A percentile compares a stretch with the other conserved stretches of the same genome.
phyloP scores from a whole-genome alignment of 92 coral and sea anemone species.

The Palythoa grandiflora region DNA sequence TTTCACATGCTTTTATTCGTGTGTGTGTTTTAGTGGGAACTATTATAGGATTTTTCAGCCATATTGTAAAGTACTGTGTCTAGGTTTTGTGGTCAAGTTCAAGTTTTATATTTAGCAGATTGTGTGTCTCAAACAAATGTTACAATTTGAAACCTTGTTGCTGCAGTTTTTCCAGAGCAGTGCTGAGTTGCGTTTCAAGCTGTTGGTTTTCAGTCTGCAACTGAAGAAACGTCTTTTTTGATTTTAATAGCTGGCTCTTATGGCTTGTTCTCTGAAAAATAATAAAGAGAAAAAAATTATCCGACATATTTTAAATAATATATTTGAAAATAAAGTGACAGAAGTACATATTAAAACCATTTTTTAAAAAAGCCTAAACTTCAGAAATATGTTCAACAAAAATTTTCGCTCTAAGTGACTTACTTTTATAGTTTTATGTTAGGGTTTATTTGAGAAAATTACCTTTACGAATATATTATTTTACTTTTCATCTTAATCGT shows the following conservation, averaged over 20 bases:
- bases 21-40: not conserved
- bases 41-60: not conserved
- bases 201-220: constrained; percentile 10
- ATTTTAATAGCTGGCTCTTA: not conserved
- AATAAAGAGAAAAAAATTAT: not conserved
- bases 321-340: no score
- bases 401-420: no score
- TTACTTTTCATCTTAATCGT: not conserved
- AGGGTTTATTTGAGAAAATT: no score
- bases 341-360: no score
- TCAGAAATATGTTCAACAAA: no score
- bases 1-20: not conserved
- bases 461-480: no score
- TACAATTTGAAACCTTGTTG: not conserved
- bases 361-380: no score
- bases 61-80: not conserved
- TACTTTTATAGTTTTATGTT: no score
- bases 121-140: not conserved
- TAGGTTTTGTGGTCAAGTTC: not conserved
- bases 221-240: not conserved
- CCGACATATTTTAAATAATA: not conserved
- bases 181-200: not conserved
- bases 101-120: not conserved
- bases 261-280: not conserved
- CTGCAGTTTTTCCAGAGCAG: constrained; percentile 1